Evolutionary conservation across 2,113 vertebrate species (phyloP), one percentile per base, ranked within the genome.

Genomic region (Podarcis raffonei): DNA sequence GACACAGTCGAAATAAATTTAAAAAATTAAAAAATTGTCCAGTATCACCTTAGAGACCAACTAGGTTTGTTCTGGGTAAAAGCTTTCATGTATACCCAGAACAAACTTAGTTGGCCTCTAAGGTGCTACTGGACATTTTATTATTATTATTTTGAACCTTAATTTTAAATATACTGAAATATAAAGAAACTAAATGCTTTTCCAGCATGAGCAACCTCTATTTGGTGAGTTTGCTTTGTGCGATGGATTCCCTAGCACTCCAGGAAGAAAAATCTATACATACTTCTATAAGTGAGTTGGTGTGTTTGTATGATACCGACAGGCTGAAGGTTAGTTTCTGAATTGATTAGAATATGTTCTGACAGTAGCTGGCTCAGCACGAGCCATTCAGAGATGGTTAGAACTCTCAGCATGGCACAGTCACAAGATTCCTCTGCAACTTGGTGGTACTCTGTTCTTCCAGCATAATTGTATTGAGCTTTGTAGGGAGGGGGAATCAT

Each of bases 261-360:
- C n/a, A 35, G 20, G 69, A 69, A 7, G 77, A 7, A 15, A 30
- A 30, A 37, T 87, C 32, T 16, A 30, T 72, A 7, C 27, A 59
- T 71, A 9, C 12, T 83, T n/a, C 59, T 53, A 72, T 27, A 32
- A 81, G 78, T 59, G 11, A 35, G n/a, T 62, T 62, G 20, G 37
- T 32, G 39, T 48, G 39, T 66, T 37, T 71, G 30, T 53, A 42
- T 77, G 35, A 80, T n/a, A 72, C 35, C 3, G 6, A 91, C 65
- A 27, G 89, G 0, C 32, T 86, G 89, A 82, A 71, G 66, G 48
- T 92, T 90, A 93, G 30, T 25, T 12, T 92, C 84, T 83, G n/a
- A 37, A 87, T 37, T 72, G 11, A 71, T 92, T 53, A 48, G 83
- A 79, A 35, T 48, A 23, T 3, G 2, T n/a, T 90, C 0, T 1